Evolutionary conservation across 1,140 invertebrate genomes (phyloP).

Genomic region (Diploscapter pachys): DNA sequence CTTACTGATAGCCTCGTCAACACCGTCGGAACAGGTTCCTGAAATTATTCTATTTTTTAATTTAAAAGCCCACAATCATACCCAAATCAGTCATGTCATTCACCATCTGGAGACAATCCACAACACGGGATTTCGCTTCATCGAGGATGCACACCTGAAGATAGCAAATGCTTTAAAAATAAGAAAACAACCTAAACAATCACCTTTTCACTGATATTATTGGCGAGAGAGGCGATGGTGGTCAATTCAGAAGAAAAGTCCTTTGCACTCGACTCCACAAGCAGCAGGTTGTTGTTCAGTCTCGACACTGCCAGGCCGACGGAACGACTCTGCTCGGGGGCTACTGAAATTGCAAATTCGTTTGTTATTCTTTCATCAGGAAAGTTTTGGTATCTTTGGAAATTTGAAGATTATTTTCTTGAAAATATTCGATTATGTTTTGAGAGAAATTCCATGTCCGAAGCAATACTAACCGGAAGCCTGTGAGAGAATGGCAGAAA

Average conservation of each 20-base stretch:
- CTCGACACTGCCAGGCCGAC: slow-evolving; percentile 52
- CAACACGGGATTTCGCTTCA: slow-evolving; percentile 85
- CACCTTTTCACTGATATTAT: slow-evolving; percentile 48
- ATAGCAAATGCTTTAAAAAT: background rate
- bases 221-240: slow-evolving; percentile 49
- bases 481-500: slow-evolving; percentile 16
- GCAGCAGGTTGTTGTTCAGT: slow-evolving; percentile 43
- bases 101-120: slow-evolving; percentile 87
- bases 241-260: slow-evolving; percentile 44
- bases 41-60: background rate
- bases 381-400: background rate
- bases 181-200: background rate
- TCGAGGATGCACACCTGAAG: slow-evolving; percentile 87
- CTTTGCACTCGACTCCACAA: slow-evolving; percentile 42
- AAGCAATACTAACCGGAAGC: background rate
- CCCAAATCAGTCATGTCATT: slow-evolving; percentile 93
- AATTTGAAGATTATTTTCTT: slow-evolving; percentile 33
- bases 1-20: slow-evolving; percentile 81
- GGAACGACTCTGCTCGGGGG: slow-evolving; percentile 23
- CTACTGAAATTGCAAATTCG: slow-evolving; percentile 36
- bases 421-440: slow-evolving; percentile 17
- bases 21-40: slow-evolving; percentile 79
- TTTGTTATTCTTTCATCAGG: slow-evolving; percentile 35
- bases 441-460: background rate
- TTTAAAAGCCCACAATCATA: slow-evolving; percentile 59